Percentiles rank a stretch among this genome's conserved stretches.
These are phyloP conservation scores for Chromobotia macracanthus DNA, from an alignment of 2,797 vertebrate species.

Conservation along the genomic window DNA sequence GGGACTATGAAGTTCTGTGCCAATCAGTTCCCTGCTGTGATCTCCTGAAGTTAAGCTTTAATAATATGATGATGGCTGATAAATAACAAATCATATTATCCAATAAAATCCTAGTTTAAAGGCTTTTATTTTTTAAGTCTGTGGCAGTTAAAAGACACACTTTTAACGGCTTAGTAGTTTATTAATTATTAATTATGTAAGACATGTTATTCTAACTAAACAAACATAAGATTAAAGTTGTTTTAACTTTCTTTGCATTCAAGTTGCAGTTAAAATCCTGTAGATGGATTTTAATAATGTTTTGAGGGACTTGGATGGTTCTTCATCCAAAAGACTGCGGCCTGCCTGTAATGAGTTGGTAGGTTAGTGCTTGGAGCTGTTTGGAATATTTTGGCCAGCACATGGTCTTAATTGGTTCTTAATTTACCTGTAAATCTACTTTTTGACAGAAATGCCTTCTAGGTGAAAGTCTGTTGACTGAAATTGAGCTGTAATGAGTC, in stretches of 20 bases:
- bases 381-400: constrained; percentile 40
- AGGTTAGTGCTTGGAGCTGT: constrained; percentile 32
- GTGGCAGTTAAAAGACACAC: too few species aligned
- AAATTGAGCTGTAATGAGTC: constrained; percentile 43
- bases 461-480: constrained; percentile 27
- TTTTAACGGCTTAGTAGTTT: too few species aligned
- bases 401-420: constrained; percentile 38
- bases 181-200: too few species aligned
- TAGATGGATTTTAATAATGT: neutral
- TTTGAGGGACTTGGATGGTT: neutral
- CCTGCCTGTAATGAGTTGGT: constrained; percentile 4
- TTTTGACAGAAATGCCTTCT: constrained; percentile 43
- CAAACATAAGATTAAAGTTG: too few species aligned
- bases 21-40: neutral
- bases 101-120: too few species aligned
- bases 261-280: neutral
- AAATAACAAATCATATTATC: too few species aligned
- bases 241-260: neutral
- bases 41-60: too few species aligned
- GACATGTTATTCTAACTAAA: too few species aligned
- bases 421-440: constrained; percentile 41
- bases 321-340: neutral
- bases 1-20: neutral
- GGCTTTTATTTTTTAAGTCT: too few species aligned
- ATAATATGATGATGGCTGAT: too few species aligned